These are phyloP conservation scores for Apamea sordens DNA, from an alignment of 2,888 invertebrate species.

Conservation along the genomic window DNA sequence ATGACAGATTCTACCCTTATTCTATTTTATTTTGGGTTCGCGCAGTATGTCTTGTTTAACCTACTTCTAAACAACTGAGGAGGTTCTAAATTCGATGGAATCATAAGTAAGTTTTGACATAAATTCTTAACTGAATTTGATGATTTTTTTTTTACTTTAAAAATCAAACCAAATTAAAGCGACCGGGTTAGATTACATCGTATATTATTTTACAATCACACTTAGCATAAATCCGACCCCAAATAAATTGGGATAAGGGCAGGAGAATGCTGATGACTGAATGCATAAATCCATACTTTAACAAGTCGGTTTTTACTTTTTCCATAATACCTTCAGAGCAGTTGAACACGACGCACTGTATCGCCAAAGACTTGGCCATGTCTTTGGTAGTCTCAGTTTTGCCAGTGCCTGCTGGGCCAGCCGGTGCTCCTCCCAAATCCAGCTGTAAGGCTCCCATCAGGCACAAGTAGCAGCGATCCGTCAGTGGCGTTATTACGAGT, in stretches of 20 bases:
- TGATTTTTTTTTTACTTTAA: not conserved
- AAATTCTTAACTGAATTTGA: not conserved
- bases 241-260: too few species aligned
- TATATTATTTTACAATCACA: not conserved
- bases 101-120: not conserved
- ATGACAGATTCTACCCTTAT: not conserved
- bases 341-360: conserved; percentile 97
- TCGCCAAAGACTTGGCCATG: conserved; percentile 95
- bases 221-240: not conserved
- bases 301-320: not conserved
- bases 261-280: too few species aligned
- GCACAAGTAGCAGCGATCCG: conserved; percentile 96
- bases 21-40: not conserved
- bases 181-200: not conserved
- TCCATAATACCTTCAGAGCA: conserved; percentile 93
- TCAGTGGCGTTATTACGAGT: conserved; percentile 96
- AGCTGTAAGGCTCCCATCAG: conserved; percentile 97
- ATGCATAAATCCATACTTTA: not conserved
- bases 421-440: conserved; percentile 96
- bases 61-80: not conserved
- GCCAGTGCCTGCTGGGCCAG: conserved; percentile 96
- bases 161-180: not conserved
- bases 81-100: not conserved
- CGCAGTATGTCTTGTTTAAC: not conserved
- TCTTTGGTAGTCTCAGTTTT: conserved; percentile 98